Evolutionary conservation across 2,888 invertebrate species (phyloP).

Genomic region (Carpatolechia fugitivella): DNA sequence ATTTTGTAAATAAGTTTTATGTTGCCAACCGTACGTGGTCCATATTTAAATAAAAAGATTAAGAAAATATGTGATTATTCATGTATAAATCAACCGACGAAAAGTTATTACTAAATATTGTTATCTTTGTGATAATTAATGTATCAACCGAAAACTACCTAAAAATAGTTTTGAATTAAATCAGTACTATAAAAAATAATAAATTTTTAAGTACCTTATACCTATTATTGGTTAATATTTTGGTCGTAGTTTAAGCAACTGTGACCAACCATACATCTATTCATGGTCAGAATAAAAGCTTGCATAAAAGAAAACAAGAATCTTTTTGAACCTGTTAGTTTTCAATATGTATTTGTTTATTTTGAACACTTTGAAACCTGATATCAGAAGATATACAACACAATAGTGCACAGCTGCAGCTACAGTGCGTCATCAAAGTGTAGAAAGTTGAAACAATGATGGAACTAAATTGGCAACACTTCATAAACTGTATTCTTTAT

Average conservation of each 20-base stretch:
- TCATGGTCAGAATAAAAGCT: background rate
- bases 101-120: background rate
- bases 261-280: background rate
- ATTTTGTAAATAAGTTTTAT: background rate
- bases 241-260: background rate
- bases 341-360: background rate
- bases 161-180: background rate
- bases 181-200: background rate
- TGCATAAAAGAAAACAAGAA: too few relatives aligned
- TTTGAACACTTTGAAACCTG: too few relatives aligned
- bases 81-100: background rate
- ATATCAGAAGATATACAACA: too few relatives aligned
- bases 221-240: background rate
- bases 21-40: constrained; percentile 7
- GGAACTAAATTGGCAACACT: too few relatives aligned
- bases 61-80: background rate
- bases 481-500: too few relatives aligned
- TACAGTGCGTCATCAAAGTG: too few relatives aligned
- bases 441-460: too few relatives aligned
- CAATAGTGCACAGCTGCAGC: too few relatives aligned
- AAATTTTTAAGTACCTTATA: background rate
- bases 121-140: background rate
- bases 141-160: background rate
- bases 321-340: too few relatives aligned
- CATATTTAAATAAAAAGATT: background rate